Conservation (phyloP, 2,888 invertebrate genomes). For the Himalopsyche kuldschensis region DNA sequence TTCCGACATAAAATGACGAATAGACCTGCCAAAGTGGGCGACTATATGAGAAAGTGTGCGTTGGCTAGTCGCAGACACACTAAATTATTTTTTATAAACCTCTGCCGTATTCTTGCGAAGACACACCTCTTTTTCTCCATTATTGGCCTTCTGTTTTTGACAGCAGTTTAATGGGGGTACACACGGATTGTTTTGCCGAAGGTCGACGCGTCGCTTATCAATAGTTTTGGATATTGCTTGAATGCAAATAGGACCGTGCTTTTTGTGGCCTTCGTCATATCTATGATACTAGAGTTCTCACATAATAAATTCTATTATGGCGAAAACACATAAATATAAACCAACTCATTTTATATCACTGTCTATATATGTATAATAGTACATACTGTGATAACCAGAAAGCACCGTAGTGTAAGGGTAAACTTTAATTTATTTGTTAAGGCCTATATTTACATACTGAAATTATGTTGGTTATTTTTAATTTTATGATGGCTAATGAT, state of each 20-base stretch:
- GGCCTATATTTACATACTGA: too few species aligned
- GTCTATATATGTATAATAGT: too few species aligned
- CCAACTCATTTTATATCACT: too few species aligned
- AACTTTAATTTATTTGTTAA: too few species aligned
- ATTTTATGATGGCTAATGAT: too few species aligned
- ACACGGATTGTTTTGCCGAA: neutral
- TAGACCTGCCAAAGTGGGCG: neutral
- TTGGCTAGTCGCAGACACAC: neutral
- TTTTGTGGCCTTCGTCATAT: neutral
- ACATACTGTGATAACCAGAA: too few species aligned
- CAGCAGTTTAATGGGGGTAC: slow-evolving; percentile 12
- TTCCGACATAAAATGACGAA: neutral
- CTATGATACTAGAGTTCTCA: too few species aligned
- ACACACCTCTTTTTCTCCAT: slow-evolving; percentile 23
- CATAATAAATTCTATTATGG: too few species aligned
- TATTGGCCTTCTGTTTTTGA: slow-evolving; percentile 31
- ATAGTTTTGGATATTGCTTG: neutral
- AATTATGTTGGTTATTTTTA: too few species aligned
- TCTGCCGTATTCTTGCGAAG: slow-evolving; percentile 14
- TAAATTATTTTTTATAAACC: slow-evolving; percentile 21
- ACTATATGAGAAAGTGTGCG: neutral
- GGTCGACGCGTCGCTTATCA: neutral
- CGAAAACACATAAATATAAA: too few species aligned
- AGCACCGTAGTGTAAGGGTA: too few species aligned
- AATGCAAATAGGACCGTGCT: neutral